Conservation (phyloP, 2,797 vertebrate species). For the Odontamblyopus rebecca region DNA sequence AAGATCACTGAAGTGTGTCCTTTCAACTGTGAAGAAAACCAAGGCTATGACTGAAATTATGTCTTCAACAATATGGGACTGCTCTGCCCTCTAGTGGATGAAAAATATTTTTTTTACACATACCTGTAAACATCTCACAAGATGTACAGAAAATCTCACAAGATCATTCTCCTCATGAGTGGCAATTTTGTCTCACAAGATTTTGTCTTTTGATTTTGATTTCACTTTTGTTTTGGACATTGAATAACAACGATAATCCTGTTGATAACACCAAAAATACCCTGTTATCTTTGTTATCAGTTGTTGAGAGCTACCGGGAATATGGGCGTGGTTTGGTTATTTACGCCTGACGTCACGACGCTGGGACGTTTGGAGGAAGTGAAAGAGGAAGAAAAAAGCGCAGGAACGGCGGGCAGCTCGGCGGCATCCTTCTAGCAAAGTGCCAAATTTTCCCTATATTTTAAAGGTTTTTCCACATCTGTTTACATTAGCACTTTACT, state of each 20-base stretch:
- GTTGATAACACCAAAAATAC: too few species aligned
- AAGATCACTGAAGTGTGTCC: slow-evolving; percentile 8
- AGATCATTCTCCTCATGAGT: too few species aligned
- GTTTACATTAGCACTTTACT: slow-evolving; percentile 8
- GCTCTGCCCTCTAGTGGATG: slow-evolving; percentile 65
- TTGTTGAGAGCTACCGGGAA: background rate
- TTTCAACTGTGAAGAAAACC: slow-evolving; percentile 1
- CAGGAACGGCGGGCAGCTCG: slow-evolving; percentile 40
- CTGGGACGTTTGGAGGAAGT: slow-evolving; percentile 71
- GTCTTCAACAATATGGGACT: slow-evolving; percentile 17
- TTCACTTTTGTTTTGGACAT: background rate
- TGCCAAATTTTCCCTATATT: slow-evolving; percentile 50
- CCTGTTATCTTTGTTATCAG: too few species aligned
- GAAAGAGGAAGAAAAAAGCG: slow-evolving; percentile 63
- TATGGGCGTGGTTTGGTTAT: slow-evolving; percentile 7
- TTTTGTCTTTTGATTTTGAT: background rate
- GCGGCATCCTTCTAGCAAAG: slow-evolving; percentile 44
- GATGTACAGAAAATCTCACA: too few species aligned
- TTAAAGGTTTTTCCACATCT: background rate
- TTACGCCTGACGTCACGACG: slow-evolving; percentile 55
- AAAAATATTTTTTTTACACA: slow-evolving; percentile 4
- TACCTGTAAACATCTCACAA: background rate
- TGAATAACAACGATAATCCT: too few species aligned
- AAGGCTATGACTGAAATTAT: background rate
- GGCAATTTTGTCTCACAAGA: too few species aligned